Evolutionary conservation across 2,797 vertebrate genomes (phyloP).

Genomic region (Sebastes oblongus): DNA sequence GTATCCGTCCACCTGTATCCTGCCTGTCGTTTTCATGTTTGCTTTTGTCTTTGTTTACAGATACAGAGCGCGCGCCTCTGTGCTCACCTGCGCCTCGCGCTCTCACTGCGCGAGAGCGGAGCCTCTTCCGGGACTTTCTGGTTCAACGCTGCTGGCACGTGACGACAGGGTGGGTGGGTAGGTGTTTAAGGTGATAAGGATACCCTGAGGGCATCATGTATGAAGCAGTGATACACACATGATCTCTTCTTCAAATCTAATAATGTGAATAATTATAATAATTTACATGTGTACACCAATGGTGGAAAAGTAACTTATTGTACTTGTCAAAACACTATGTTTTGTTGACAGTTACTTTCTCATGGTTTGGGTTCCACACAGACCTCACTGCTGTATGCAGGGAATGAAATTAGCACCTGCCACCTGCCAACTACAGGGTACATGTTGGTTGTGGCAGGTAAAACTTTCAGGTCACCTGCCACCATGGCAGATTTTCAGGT

Average conservation of each 20-base stretch:
- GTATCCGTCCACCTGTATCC: background rate
- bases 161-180: background rate
- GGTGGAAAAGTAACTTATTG: background rate
- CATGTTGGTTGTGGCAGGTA: no score
- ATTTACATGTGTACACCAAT: background rate
- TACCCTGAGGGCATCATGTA: background rate
- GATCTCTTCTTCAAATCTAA: background rate
- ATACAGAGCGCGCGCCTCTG: background rate
- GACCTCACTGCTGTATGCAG: background rate
- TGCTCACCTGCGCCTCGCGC: constrained; percentile 44
- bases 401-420: no score
- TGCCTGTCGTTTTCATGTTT: background rate
- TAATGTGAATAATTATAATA: background rate
- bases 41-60: constrained; percentile 34
- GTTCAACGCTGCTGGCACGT: constrained; percentile 24
- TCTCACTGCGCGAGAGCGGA: background rate
- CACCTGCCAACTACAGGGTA: no score
- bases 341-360: background rate
- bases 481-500: no score
- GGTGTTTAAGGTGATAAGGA: background rate
- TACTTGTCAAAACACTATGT: background rate
- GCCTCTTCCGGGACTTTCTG: constrained; percentile 69
- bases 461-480: no score
- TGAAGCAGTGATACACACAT: background rate
- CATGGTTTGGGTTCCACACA: background rate